Conservation (phyloP, 2,888 invertebrate genomes). For the Tetanocera ferruginea region DNA sequence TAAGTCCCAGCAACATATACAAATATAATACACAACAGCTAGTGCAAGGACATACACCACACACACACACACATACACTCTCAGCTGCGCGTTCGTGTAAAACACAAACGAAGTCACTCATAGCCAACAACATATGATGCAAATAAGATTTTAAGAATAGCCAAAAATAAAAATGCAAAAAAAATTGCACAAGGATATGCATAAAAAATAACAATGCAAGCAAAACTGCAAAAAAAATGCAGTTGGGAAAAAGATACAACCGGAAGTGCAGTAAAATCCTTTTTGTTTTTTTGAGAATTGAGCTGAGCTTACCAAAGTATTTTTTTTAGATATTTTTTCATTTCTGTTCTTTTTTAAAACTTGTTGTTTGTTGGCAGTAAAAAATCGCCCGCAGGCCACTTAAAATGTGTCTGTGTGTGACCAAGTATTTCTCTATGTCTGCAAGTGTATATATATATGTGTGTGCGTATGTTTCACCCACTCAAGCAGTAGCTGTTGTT, state of each 20-base stretch:
- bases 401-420: background rate
- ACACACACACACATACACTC: conserved; percentile 18
- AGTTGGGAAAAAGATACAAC: background rate
- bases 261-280: background rate
- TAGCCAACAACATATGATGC: conserved; percentile 23
- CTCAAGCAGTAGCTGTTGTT: conserved; percentile 35
- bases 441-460: background rate
- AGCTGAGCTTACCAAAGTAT: background rate
- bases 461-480: conserved; percentile 9
- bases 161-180: conserved; percentile 32
- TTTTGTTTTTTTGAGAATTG: background rate
- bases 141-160: conserved; percentile 39
- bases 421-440: background rate
- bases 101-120: conserved; percentile 15
- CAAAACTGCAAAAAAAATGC: background rate
- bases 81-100: background rate
- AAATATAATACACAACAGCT: conserved; percentile 23
- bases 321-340: background rate
- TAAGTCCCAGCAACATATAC: background rate
- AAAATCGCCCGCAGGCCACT: background rate
- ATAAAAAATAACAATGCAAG: conserved; percentile 1
- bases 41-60: conserved; percentile 1
- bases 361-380: background rate
- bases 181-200: conserved; percentile 10
- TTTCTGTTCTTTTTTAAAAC: background rate